Conservation (phyloP, 2,113 vertebrate species). For the Coturnix japonica region DNA sequence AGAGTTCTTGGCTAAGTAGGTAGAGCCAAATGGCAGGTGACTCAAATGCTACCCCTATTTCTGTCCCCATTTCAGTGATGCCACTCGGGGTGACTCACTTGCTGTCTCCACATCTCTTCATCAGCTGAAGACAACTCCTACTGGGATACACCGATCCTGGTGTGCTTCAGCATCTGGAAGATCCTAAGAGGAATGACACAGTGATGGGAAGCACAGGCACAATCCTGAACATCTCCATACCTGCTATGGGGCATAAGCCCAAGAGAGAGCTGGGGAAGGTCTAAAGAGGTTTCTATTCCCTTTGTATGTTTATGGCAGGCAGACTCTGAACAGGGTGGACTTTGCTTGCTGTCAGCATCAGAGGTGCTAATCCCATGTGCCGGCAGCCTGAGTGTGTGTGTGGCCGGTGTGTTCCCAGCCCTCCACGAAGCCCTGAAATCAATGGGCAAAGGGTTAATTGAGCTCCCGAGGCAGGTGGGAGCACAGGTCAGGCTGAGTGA, state of each 20-base stretch:
- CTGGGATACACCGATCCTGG: background rate
- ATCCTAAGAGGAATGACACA: background rate
- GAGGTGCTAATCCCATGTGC: background rate
- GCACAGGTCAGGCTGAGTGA: conserved; percentile 5
- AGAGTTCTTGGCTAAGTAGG: conserved; percentile 26
- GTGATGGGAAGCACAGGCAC: background rate
- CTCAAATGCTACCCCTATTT: conserved; percentile 49
- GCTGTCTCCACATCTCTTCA: background rate
- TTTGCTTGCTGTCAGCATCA: background rate
- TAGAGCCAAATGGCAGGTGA: conserved; percentile 63
- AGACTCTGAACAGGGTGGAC: background rate
- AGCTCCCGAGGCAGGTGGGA: conserved; percentile 66
- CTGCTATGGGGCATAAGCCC: too few species aligned
- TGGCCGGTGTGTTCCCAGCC: background rate
- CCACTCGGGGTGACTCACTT: background rate
- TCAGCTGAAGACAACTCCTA: background rate
- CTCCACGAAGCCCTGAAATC: background rate
- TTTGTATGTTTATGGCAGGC: background rate
- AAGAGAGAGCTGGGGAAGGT: background rate
- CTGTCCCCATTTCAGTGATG: background rate
- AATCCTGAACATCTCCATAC: background rate
- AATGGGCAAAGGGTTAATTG: conserved; percentile 48
- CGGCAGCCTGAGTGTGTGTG: background rate
- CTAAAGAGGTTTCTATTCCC: background rate
- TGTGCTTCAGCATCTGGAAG: background rate